phyloP scores from a whole-genome alignment of 1,140 invertebrate genomes.

The Eurytemora carolleeae region DNA sequence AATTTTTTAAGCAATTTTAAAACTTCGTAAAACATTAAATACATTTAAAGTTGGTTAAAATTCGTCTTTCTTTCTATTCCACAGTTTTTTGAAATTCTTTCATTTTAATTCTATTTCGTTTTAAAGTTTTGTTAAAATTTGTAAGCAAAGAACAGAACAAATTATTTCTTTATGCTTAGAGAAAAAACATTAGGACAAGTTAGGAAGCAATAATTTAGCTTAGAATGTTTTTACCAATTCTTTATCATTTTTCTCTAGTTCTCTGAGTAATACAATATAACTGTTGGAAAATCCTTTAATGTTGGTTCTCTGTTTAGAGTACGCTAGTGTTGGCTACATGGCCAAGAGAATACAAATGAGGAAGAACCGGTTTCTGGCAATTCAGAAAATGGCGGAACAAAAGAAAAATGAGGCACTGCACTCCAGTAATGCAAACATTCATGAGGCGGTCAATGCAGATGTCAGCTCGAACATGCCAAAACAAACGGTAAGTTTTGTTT shows the following conservation, averaged over 20 bases:
- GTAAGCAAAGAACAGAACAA: no score
- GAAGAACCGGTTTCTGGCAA: slow-evolving; percentile 62
- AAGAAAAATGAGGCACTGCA: slow-evolving; percentile 38
- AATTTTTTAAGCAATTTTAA: no score
- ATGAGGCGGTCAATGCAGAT: slow-evolving; percentile 25
- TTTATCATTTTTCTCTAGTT: slow-evolving; percentile 4
- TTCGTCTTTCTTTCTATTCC: no score
- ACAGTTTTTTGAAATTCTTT: no score
- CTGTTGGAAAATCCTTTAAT: no score
- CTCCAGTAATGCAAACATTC: slow-evolving; percentile 10
- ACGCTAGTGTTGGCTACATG: slow-evolving; percentile 84
- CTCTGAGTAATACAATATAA: no score
- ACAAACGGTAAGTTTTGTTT: slow-evolving; percentile 55
- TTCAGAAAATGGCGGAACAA: slow-evolving; percentile 71
- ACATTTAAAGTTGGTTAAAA: no score
- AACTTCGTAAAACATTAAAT: no score
- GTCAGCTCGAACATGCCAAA: slow-evolving; percentile 47
- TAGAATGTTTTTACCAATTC: slow-evolving; percentile 6
- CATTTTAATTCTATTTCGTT: no score
- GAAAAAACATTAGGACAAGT: background rate
- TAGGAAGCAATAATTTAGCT: slow-evolving; percentile 3
- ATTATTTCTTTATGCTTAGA: no score
- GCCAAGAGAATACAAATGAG: slow-evolving; percentile 85
- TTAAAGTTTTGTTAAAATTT: no score
- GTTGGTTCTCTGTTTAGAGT: slow-evolving; percentile 54